Percentiles rank a stretch among this genome's conserved stretches.
phyloP scores from a whole-genome alignment of 2,113 vertebrate species.

The Myiozetetes cayanensis region DNA sequence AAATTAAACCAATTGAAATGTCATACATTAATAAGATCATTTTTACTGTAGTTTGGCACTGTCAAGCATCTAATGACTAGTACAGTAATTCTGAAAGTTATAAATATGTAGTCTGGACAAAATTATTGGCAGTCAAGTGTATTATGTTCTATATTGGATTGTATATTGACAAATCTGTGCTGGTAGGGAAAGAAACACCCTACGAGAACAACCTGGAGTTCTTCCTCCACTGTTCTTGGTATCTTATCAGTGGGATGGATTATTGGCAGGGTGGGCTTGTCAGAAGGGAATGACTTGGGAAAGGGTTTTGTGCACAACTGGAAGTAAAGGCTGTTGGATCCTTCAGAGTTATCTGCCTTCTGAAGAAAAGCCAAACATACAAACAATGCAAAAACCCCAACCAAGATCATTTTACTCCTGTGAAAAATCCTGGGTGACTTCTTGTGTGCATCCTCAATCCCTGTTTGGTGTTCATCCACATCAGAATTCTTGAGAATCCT shows the following conservation, averaged over 20 bases:
- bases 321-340: not conserved
- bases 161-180: conserved; percentile 12
- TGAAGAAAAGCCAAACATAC: not conserved
- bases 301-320: not conserved
- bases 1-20: not conserved
- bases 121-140: conserved; percentile 34
- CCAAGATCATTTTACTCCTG: not conserved
- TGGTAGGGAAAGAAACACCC: not conserved
- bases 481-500: not conserved
- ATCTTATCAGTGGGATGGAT: not conserved
- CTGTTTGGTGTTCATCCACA: not conserved
- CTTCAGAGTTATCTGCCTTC: not conserved
- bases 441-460: not conserved
- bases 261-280: not conserved
- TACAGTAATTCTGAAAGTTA: conserved; percentile 39
- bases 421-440: not conserved
- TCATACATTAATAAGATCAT: not conserved
- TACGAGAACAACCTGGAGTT: not conserved
- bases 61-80: not conserved
- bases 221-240: not conserved
- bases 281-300: not conserved
- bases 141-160: not conserved
- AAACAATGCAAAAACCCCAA: not conserved
- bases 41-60: not conserved
- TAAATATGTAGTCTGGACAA: conserved; percentile 39